Base-by-base conservation (phyloP, 2,888 invertebrate genomes). In the Neocrepidodera transversa region DNA sequence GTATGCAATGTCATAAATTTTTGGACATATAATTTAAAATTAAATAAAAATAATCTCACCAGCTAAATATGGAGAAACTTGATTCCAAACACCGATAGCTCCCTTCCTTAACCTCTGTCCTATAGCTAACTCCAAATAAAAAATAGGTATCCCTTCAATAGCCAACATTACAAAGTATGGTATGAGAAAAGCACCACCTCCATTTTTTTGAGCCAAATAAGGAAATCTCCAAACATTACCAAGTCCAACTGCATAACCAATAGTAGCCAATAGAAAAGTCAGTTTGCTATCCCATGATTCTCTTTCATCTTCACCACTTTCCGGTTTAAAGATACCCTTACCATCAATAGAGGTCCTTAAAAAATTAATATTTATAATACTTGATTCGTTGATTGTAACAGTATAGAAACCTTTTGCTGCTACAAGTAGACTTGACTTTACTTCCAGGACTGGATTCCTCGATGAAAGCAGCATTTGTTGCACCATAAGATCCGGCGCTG, bases 141-240 rank as follows among this genome's bases (percentile, higher is more conserved):
- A 95, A 74, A 97, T 93, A 0, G 97, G 97, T 70, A 97, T 92
- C 0, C 97, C 97, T 77, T 96, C 95, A 64, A 96, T 88, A 17
- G 91, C 90, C 75, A 96, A 79, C 95, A 97, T 97, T 65, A 97
- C 91, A 75, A 96, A 92, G 80, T 97, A 97, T 0, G 97, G 97
- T 69, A 97, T 95, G 62, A 97, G 82, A 77, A 97, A 97, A n/a
- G 97, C 97, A 16, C 97, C 95, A 55, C 95, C 95, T 0, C 95
- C 95, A 74, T 95, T 95, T 78, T 95, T 95, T 76, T 96, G 95
- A 0, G 95, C 95, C 66, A 96, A 82, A 79, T 96, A 96, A 0
- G 96, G 96, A 79, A 96, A 96, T 68, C 96, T 85, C 96, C 96
- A 96, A 0, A 95, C 95, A 74, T 96, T 96, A 3, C 96, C 96